These are phyloP conservation scores for Drosophila siamana DNA, from an alignment of 2,888 invertebrate species.

Conservation along the genomic window DNA sequence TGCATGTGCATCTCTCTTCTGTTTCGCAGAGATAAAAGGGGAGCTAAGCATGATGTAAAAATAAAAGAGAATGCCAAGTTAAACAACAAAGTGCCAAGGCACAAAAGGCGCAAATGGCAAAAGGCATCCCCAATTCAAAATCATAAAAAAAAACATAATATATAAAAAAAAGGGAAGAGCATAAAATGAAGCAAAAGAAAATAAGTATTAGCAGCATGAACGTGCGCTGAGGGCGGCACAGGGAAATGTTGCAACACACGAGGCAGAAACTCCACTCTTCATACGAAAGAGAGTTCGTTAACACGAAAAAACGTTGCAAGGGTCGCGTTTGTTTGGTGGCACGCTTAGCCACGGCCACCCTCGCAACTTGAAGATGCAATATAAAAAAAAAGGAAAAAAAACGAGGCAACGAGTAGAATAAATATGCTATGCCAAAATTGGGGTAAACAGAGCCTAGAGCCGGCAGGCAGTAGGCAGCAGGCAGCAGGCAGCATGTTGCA, in stretches of 20 bases:
- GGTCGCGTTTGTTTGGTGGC: conserved; percentile 38
- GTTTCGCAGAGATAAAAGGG: conserved; percentile 61
- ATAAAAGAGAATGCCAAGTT: conserved; percentile 51
- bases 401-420: conserved; percentile 40
- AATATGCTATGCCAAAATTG: conserved; percentile 74
- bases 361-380: conserved; percentile 52
- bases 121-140: conserved; percentile 48
- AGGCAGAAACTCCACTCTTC: conserved; percentile 43
- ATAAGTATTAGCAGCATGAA: conserved; percentile 34
- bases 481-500: conserved; percentile 18
- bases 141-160: conserved; percentile 28
- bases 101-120: conserved; percentile 73
- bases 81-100: conserved; percentile 61
- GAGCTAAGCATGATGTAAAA: conserved; percentile 41
- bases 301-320: conserved; percentile 66
- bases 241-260: conserved; percentile 73
- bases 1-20: conserved; percentile 11
- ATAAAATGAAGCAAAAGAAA: conserved; percentile 18
- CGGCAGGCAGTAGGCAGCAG: background rate
- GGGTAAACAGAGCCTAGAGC: conserved; percentile 72
- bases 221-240: conserved; percentile 37
- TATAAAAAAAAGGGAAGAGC: conserved; percentile 9
- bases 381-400: conserved; percentile 20
- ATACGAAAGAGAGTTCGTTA: conserved; percentile 75
- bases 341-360: conserved; percentile 14